Percentiles rank a stretch among this genome's conserved stretches.
phyloP scores from a whole-genome alignment of 2,888 invertebrate genomes.

The Sinodicranocentrus sp. region DNA sequence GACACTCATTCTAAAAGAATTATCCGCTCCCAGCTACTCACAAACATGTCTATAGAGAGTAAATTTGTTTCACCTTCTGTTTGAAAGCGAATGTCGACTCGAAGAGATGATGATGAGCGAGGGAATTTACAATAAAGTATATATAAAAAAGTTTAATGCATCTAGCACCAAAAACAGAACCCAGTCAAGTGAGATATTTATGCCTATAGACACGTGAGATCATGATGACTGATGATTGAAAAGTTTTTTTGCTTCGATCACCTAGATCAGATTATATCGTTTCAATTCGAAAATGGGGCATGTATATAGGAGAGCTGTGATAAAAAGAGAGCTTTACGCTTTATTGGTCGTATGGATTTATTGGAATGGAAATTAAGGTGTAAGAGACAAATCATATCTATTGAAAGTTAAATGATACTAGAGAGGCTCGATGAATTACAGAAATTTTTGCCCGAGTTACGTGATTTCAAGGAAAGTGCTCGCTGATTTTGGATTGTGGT shows the following conservation, averaged over 20 bases:
- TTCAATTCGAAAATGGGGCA: slow-evolving; percentile 6
- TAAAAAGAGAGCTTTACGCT: slow-evolving; percentile 55
- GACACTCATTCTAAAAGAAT: too few species aligned
- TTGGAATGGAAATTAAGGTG: background rate
- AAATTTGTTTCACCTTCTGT: too few species aligned
- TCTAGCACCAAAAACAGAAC: background rate
- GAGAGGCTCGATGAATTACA: background rate
- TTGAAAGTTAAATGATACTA: background rate
- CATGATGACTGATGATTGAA: background rate
- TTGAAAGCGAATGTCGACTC: too few species aligned
- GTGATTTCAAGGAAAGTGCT: slow-evolving; percentile 33
- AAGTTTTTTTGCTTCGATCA: background rate
- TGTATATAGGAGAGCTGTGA: background rate
- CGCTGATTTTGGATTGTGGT: too few species aligned
- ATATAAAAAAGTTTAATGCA: background rate
- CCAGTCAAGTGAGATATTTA: slow-evolving; percentile 17
- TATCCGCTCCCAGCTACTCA: too few species aligned
- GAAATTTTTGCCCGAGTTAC: slow-evolving; percentile 49
- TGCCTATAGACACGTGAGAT: background rate
- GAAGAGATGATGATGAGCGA: too few species aligned
- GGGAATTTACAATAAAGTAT: background rate
- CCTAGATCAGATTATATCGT: background rate
- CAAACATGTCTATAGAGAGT: too few species aligned
- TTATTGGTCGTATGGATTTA: slow-evolving; percentile 31
- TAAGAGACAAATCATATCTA: background rate